These are phyloP conservation scores for Cebidichthys violaceus DNA, from an alignment of 2,113 vertebrate species.

Conservation along the genomic window DNA sequence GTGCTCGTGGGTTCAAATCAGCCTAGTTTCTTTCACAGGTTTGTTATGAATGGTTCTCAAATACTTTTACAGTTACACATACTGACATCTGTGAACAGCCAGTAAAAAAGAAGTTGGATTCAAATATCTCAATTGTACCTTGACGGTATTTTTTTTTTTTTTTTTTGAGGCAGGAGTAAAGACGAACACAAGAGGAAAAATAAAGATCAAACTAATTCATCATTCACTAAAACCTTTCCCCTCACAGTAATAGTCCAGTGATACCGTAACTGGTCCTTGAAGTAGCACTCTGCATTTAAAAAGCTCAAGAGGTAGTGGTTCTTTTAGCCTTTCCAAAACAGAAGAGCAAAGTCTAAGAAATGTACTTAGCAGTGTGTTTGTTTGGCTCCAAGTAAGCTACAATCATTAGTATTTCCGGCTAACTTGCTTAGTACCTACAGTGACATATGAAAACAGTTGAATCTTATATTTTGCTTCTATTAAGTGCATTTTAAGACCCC, in stretches of 20 bases:
- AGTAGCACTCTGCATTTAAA: not conserved
- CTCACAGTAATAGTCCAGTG: not conserved
- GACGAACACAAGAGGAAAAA: not conserved
- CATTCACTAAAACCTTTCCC: not conserved
- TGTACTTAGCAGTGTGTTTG: not conserved
- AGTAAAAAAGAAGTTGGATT: not conserved
- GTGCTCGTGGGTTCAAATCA: constrained; percentile 20
- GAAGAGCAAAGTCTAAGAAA: not conserved
- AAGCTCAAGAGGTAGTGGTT: not conserved
- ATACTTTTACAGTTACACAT: not conserved
- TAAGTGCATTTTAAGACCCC: not conserved
- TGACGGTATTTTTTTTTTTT: not conserved
- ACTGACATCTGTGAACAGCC: not conserved
- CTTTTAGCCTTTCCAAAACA: not conserved
- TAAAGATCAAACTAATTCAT: not conserved
- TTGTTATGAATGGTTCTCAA: not conserved
- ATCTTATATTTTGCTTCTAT: no score
- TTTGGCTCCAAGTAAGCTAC: not conserved
- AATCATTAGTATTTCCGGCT: not conserved
- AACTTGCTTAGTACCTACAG: not conserved
- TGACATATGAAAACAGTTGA: not conserved
- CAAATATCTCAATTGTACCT: not conserved
- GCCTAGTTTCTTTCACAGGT: not conserved
- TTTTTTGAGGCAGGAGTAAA: not conserved
- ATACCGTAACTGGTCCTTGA: not conserved